A percentile compares a stretch with the other conserved stretches of the same genome.
phyloP scores from a whole-genome alignment of 2,797 vertebrate genomes.

The Arrhamphus sclerolepis region DNA sequence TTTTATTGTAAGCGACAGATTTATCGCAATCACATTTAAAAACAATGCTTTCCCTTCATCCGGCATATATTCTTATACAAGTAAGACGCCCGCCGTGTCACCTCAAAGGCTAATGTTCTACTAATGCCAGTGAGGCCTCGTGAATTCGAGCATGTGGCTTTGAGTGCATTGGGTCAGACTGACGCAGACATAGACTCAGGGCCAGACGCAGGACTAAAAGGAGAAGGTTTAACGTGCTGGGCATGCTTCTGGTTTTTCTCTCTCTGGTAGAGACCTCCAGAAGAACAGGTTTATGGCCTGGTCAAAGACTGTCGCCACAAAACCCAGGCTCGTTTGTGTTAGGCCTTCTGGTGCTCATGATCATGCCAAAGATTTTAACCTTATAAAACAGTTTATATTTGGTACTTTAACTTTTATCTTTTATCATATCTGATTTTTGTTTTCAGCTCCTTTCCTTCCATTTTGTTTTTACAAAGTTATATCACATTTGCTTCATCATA shows the following conservation, averaged over 20 bases:
- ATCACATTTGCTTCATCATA: slow-evolving; percentile 23
- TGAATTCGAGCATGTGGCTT: slow-evolving; percentile 65
- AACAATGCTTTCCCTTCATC: slow-evolving; percentile 11
- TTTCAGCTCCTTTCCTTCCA: slow-evolving; percentile 4
- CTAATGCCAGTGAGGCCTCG: slow-evolving; percentile 55
- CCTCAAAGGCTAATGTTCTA: slow-evolving; percentile 52
- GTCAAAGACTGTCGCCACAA: slow-evolving; percentile 44
- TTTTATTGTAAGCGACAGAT: neutral
- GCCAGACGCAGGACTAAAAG: slow-evolving; percentile 42
- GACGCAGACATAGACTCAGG: slow-evolving; percentile 45
- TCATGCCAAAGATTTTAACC: slow-evolving; percentile 24
- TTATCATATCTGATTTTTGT: neutral
- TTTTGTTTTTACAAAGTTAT: slow-evolving; percentile 23
- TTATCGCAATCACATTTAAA: neutral
- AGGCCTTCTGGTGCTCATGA: slow-evolving; percentile 25
- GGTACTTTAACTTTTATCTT: slow-evolving; percentile 22
- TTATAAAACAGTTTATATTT: slow-evolving; percentile 12
- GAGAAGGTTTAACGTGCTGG: slow-evolving; percentile 66
- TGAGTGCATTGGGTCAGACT: slow-evolving; percentile 59
- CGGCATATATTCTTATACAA: slow-evolving; percentile 8
- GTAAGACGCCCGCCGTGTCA: slow-evolving; percentile 26
- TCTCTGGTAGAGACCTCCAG: slow-evolving; percentile 54
- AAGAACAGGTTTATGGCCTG: slow-evolving; percentile 67
- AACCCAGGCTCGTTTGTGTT: slow-evolving; percentile 25
- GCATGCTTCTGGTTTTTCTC: slow-evolving; percentile 77